Percentiles rank a stretch among this genome's conserved stretches.
phyloP scores from a whole-genome alignment of 2,888 invertebrate genomes.

The Eilema griseolum region DNA sequence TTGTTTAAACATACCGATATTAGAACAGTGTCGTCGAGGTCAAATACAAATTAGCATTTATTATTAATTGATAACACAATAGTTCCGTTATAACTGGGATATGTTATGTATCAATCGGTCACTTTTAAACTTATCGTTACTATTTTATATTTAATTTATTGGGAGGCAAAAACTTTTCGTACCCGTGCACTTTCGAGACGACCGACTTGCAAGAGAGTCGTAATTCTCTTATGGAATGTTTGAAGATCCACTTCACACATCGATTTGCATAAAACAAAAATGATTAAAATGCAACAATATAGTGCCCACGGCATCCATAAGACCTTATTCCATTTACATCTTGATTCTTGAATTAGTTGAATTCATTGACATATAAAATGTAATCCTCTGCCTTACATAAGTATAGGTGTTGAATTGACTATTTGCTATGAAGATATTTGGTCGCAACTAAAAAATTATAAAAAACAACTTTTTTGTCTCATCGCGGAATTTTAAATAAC shows the following conservation, averaged over 20 bases:
- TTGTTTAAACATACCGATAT: slow-evolving; percentile 76
- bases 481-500: slow-evolving; percentile 20
- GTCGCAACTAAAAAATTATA: slow-evolving; percentile 22
- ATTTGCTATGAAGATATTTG: slow-evolving; percentile 8
- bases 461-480: slow-evolving; percentile 20
- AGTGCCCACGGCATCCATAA: slow-evolving; percentile 63
- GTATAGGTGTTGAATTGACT: slow-evolving; percentile 43
- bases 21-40: slow-evolving; percentile 82
- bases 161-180: slow-evolving; percentile 50
- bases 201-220: slow-evolving; percentile 72
- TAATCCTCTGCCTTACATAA: slow-evolving; percentile 40
- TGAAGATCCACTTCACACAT: slow-evolving; percentile 67
- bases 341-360: slow-evolving; percentile 57
- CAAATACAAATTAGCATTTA: slow-evolving; percentile 74
- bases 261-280: slow-evolving; percentile 77
- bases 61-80: slow-evolving; percentile 67
- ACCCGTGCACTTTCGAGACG: slow-evolving; percentile 65
- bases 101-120: slow-evolving; percentile 58
- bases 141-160: slow-evolving; percentile 53
- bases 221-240: slow-evolving; percentile 74
- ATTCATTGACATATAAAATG: slow-evolving; percentile 57
- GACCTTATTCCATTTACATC: slow-evolving; percentile 66
- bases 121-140: slow-evolving; percentile 57
- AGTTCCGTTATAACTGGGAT: slow-evolving; percentile 59
- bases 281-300: slow-evolving; percentile 72